Percentiles rank a stretch among this genome's conserved stretches.
Evolutionary conservation across 2,888 invertebrate genomes (phyloP).

Genomic region (Andrena hattorfiana): DNA sequence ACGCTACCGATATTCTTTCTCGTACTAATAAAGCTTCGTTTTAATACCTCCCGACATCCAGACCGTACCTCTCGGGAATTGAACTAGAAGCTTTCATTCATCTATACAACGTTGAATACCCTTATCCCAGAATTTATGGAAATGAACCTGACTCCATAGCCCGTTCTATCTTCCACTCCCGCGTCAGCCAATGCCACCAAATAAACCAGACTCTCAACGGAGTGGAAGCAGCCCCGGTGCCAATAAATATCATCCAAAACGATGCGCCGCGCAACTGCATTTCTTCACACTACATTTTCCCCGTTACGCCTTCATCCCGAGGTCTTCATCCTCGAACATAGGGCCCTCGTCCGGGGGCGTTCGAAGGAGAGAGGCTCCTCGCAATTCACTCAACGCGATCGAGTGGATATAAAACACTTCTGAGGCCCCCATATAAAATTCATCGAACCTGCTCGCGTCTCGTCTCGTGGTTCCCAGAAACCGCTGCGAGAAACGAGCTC

Average conservation of each 20-base stretch:
- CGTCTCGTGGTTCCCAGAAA: constrained; percentile 14
- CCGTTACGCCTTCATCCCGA: constrained; percentile 11
- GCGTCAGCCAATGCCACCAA: neutral
- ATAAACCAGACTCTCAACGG: constrained; percentile 6
- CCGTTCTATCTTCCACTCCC: neutral
- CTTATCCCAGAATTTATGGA: constrained; percentile 20
- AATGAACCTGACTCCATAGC: neutral
- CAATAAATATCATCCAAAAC: constrained; percentile 25
- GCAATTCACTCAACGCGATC: neutral
- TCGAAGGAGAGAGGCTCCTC: constrained; percentile 10
- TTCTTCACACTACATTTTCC: constrained; percentile 18
- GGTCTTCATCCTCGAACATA: too few species aligned
- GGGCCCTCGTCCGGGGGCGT: neutral
- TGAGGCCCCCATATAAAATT: constrained; percentile 8
- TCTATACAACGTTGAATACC: neutral
- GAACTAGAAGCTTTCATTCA: too few species aligned
- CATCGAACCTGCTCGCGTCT: constrained; percentile 7
- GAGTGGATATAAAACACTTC: neutral
- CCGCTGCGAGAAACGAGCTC: constrained; percentile 14
- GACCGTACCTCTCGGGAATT: too few species aligned
- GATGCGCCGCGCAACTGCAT: constrained; percentile 8
- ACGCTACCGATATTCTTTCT: too few species aligned
- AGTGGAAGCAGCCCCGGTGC: constrained; percentile 12
- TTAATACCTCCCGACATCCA: too few species aligned
- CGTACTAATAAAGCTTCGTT: too few species aligned